These are phyloP conservation scores for Toxotes chatareus DNA, from an alignment of 2,113 vertebrate genomes.

Conservation along the genomic window DNA sequence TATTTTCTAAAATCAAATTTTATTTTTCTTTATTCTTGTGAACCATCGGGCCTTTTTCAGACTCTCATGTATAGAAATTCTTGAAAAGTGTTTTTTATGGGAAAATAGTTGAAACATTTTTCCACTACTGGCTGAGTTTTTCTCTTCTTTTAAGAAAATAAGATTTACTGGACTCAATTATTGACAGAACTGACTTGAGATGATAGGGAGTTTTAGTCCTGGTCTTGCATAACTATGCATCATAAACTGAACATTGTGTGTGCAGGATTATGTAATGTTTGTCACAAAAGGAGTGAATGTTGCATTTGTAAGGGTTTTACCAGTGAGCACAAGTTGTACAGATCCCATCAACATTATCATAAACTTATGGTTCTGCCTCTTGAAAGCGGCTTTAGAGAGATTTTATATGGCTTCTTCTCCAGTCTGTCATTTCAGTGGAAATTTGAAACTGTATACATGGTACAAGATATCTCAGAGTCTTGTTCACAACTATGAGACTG, in stretches of 20 bases:
- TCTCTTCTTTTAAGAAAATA: neutral
- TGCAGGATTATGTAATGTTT: neutral
- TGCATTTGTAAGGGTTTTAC: neutral
- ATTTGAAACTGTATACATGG: neutral
- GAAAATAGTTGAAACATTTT: neutral
- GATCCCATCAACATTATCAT: neutral
- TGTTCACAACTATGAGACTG: no score
- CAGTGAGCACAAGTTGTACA: slow-evolving; percentile 12
- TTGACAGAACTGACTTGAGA: neutral
- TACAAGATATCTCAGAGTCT: no score
- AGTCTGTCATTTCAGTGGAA: slow-evolving; percentile 9
- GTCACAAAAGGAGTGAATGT: neutral
- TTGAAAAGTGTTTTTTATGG: neutral
- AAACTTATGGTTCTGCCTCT: slow-evolving; percentile 2
- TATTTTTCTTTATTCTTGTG: neutral
- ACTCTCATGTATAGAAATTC: neutral
- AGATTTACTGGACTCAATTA: neutral
- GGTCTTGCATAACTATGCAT: neutral
- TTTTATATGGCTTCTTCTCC: neutral
- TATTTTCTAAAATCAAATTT: neutral
- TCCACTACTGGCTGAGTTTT: neutral
- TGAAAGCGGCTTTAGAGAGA: no score
- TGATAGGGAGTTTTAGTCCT: neutral
- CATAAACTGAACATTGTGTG: neutral
- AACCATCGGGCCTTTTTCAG: neutral